Conservation (phyloP, 2,888 invertebrate genomes). For the Sepioteuthis lessoniana region DNA sequence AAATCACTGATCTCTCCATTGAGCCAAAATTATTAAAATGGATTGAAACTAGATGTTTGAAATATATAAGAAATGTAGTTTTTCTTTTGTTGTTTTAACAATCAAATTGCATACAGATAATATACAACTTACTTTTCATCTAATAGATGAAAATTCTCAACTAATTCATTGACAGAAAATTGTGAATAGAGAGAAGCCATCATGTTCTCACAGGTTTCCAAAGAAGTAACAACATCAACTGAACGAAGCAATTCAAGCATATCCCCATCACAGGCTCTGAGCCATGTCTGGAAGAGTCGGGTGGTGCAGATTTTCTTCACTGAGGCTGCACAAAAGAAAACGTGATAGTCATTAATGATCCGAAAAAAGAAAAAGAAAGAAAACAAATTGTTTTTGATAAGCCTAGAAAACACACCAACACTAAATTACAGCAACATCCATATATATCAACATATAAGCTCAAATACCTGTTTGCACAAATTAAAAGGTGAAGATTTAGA, state of each 20-base stretch:
- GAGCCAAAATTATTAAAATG: too few relatives aligned
- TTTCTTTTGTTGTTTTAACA: too few relatives aligned
- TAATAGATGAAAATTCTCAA: slow-evolving; percentile 69
- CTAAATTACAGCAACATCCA: not conserved
- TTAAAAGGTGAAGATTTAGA: too few relatives aligned
- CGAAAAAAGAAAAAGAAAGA: not conserved
- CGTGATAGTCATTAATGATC: not conserved
- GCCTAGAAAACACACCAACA: not conserved
- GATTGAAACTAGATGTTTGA: too few relatives aligned
- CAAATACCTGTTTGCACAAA: too few relatives aligned
- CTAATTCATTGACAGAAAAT: slow-evolving; percentile 66
- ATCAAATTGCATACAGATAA: not conserved
- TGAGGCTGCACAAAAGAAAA: slow-evolving; percentile 65
- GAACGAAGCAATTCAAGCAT: slow-evolving; percentile 84
- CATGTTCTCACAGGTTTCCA: slow-evolving; percentile 78
- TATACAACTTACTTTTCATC: slow-evolving; percentile 68
- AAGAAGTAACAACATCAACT: slow-evolving; percentile 83
- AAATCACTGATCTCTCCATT: too few relatives aligned
- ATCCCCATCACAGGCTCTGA: slow-evolving; percentile 83
- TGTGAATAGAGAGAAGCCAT: slow-evolving; percentile 79
- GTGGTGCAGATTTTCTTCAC: slow-evolving; percentile 70
- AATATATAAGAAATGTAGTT: too few relatives aligned
- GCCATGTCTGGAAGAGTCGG: slow-evolving; percentile 82
- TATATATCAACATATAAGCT: too few relatives aligned
- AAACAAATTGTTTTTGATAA: not conserved